phyloP scores from a whole-genome alignment of 2,888 invertebrate species.

The Drosophila nigritarsus region DNA sequence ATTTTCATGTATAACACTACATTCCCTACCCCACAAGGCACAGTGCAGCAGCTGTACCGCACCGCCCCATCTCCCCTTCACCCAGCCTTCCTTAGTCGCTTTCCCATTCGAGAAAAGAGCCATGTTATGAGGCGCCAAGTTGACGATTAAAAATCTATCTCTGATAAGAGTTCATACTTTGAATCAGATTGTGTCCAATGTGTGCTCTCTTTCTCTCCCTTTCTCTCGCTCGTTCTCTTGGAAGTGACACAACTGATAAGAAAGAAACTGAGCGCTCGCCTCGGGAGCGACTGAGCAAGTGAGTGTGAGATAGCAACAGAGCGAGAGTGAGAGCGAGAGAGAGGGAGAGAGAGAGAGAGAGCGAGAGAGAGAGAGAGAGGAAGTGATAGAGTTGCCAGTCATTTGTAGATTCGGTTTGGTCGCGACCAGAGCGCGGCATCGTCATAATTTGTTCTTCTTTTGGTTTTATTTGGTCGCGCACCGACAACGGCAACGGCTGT shows the following conservation, averaged over 20 bases:
- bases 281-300: background rate
- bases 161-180: constrained; percentile 65
- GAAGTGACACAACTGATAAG: constrained; percentile 48
- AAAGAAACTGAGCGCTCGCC: constrained; percentile 6
- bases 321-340: background rate
- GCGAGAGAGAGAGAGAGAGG: constrained; percentile 7
- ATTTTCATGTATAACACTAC: constrained; percentile 62
- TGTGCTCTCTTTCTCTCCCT: constrained; percentile 6
- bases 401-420: constrained; percentile 40
- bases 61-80: background rate
- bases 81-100: background rate
- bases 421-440: constrained; percentile 8
- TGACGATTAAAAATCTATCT: constrained; percentile 52
- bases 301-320: constrained; percentile 9
- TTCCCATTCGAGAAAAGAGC: background rate
- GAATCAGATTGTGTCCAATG: constrained; percentile 46
- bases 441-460: constrained; percentile 22
- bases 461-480: constrained; percentile 49
- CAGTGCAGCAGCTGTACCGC: background rate
- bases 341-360: background rate
- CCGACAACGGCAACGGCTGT: constrained; percentile 57
- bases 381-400: constrained; percentile 19
- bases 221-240: background rate
- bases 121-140: constrained; percentile 37
- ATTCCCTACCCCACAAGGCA: constrained; percentile 9